Conservation (phyloP, 2,888 invertebrate genomes). For the Trissolcus brochymenae region DNA sequence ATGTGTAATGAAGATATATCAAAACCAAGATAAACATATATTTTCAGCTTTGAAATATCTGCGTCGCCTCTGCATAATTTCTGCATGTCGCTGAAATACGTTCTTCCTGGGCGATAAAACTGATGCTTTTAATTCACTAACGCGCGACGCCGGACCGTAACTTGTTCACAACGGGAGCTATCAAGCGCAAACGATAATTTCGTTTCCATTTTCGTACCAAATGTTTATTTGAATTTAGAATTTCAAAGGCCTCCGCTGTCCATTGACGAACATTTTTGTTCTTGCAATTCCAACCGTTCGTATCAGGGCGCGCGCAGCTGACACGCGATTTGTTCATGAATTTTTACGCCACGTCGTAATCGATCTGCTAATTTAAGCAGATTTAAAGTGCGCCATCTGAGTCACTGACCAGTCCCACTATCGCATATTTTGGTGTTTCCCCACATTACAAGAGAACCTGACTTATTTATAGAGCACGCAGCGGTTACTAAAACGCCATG, state of each 20-base stretch:
- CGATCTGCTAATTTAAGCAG: slow-evolving; percentile 9
- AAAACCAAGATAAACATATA: no score
- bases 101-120: slow-evolving; percentile 11
- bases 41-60: no score
- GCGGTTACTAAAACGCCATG: slow-evolving; percentile 31
- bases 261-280: slow-evolving; percentile 12
- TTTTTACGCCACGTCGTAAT: slow-evolving; percentile 6
- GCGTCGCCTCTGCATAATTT: background rate
- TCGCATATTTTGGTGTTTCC: slow-evolving; percentile 47
- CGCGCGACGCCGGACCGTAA: slow-evolving; percentile 4
- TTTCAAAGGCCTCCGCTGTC: slow-evolving; percentile 10
- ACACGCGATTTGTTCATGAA: slow-evolving; percentile 5
- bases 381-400: slow-evolving; percentile 15
- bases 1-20: no score
- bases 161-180: slow-evolving; percentile 9
- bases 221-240: slow-evolving; percentile 2
- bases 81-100: slow-evolving; percentile 11
- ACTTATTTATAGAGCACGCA: slow-evolving; percentile 37
- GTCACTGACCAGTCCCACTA: slow-evolving; percentile 47
- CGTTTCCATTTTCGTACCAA: slow-evolving; percentile 5
- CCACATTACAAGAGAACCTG: slow-evolving; percentile 16
- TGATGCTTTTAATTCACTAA: slow-evolving; percentile 22
- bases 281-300: no score
- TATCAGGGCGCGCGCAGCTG: background rate
- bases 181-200: slow-evolving; percentile 2